Evolutionary conservation across 2,113 vertebrate genomes (phyloP), one percentile per base, ranked within the genome.

Genomic region (Myrmophylax atrothorax): DNA sequence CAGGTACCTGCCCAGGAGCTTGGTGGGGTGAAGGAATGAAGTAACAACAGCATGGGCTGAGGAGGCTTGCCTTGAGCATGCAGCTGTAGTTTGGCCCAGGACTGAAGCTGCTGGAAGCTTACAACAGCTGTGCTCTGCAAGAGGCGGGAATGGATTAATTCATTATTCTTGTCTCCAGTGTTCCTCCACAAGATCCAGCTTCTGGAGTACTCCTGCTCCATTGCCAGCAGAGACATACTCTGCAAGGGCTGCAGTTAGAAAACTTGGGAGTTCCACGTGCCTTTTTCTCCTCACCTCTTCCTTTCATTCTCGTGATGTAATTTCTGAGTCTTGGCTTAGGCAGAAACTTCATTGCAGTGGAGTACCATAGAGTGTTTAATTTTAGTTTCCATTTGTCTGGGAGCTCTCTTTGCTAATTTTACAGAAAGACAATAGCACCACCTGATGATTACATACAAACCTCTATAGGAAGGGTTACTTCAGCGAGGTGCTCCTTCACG

Each of bases 1-100:
- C 99, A 99, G 99, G 99, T 99, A 96, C 42, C 29, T 90, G 73
- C 46, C 84, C 24, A 16, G 12, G 31, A 59, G 31, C 81, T 72
- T 89, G 68, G 14, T 4, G 60, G 58, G 64, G 24, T 88, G 28
- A 49, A 58, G 64, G 59, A 62, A 59, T 47, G 26, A 35, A 88
- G 64, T 50, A 52, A 35, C 28, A 47, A 4, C 12, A 53, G 18
- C 38, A 17, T 56, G 50, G 59, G 37, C 35, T 79, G 82, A 60
- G 38, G 59, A 87, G 26, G 18, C 28, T 87, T 88, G 20, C 12
- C 80, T 29, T 70, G 47, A 3, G 84, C 7, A 2, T 64, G 24
- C 40, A 92, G 35, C 47, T 52, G n/a, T 42, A 31, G 17, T 74
- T 92, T 93, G 53, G 38, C 46, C 33, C 47, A 37, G 42, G 53